Conservation (phyloP, 2,797 vertebrate genomes). For the Lacerta viridis region DNA sequence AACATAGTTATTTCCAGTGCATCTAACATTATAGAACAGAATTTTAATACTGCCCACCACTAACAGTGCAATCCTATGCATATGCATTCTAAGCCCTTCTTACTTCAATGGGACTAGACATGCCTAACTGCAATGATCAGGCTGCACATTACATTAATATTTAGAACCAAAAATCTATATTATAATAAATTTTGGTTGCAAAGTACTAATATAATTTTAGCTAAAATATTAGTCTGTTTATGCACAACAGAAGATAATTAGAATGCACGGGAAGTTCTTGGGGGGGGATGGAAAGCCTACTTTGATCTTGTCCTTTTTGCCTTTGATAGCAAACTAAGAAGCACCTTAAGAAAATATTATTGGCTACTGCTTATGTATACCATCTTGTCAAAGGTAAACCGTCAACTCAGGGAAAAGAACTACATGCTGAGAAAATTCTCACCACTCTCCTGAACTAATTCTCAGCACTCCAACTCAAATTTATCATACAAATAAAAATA, state of each 20-base stretch:
- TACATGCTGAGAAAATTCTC: background rate
- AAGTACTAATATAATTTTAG: background rate
- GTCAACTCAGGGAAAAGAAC: background rate
- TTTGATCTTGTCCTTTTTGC: background rate
- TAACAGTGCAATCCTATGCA: too few species aligned
- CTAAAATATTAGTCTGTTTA: background rate
- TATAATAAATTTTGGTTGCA: background rate
- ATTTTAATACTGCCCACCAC: too few species aligned
- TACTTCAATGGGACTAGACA: background rate
- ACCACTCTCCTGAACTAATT: background rate
- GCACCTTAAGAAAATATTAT: background rate
- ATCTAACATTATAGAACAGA: background rate
- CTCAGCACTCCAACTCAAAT: background rate
- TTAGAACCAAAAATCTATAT: background rate
- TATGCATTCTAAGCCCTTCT: background rate
- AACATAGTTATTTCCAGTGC: too few species aligned
- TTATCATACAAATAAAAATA: background rate
- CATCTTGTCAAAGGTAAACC: background rate
- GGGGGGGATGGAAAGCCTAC: background rate
- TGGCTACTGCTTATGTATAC: too few species aligned
- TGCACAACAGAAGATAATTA: background rate
- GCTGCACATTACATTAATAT: background rate
- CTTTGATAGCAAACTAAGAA: background rate
- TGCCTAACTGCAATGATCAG: background rate
- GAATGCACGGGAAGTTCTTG: background rate